These are phyloP conservation scores for Pachypeltis micranthus DNA, from an alignment of 1,140 invertebrate species.

Conservation along the genomic window DNA sequence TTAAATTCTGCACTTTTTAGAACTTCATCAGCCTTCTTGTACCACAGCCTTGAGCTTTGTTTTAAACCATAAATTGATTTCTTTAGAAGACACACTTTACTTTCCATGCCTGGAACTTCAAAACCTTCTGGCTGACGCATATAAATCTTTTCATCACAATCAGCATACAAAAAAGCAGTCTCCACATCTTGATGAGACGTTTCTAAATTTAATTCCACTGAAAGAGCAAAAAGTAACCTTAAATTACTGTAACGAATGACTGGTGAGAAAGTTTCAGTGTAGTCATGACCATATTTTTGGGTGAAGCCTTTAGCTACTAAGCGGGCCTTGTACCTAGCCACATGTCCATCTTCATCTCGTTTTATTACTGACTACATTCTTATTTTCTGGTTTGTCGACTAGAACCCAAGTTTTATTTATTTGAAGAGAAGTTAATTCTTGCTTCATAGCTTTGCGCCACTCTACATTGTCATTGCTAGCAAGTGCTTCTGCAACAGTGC, in stretches of 20 bases:
- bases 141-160: conserved; percentile 33
- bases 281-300: conserved; percentile 32
- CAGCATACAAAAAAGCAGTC: conserved; percentile 35
- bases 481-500: neutral
- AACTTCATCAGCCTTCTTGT: neutral
- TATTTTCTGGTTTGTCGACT: conserved; percentile 27
- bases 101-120: conserved; percentile 20
- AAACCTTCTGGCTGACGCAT: conserved; percentile 34
- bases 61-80: neutral
- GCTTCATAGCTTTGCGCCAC: conserved; percentile 33
- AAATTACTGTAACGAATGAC: conserved; percentile 31
- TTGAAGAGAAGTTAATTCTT: conserved; percentile 32
- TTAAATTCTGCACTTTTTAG: neutral
- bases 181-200: conserved; percentile 32
- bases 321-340: conserved; percentile 34
- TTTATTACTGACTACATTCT: conserved; percentile 32
- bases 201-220: conserved; percentile 29
- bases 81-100: neutral
- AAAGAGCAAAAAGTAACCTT: conserved; percentile 32
- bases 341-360: conserved; percentile 26
- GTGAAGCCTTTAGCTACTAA: conserved; percentile 37
- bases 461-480: conserved; percentile 1
- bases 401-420: conserved; percentile 34
- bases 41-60: neutral
- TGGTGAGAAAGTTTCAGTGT: conserved; percentile 33